Conservation (phyloP, 2,888 invertebrate species). For the Diachrysia chrysitis region DNA sequence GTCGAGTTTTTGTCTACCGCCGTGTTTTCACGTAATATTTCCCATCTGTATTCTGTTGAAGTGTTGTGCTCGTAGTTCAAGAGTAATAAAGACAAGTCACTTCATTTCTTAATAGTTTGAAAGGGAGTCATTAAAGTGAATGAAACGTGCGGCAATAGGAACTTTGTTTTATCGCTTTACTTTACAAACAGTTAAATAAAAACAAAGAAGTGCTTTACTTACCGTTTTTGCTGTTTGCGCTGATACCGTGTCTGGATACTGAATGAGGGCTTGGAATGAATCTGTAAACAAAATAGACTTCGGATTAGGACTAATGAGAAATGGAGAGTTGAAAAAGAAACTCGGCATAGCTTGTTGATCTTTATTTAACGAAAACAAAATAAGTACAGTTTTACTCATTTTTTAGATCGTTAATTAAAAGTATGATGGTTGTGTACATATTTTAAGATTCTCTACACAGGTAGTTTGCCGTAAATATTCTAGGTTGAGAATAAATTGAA, state of each 20-base stretch:
- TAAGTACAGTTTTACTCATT: constrained; percentile 17
- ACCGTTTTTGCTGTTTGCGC: constrained; percentile 99
- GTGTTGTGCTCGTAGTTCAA: constrained; percentile 45
- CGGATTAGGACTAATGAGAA: constrained; percentile 51
- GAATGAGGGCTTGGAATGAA: constrained; percentile 99
- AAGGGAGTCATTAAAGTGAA: constrained; percentile 84
- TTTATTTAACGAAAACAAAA: constrained; percentile 43
- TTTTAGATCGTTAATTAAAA: constrained; percentile 32
- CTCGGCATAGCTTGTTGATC: constrained; percentile 41
- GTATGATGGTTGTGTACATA: neutral
- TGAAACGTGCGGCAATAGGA: constrained; percentile 84
- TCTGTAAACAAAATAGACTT: constrained; percentile 90
- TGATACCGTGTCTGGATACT: constrained; percentile 98
- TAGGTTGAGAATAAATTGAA: too few relatives aligned
- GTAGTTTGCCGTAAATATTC: neutral
- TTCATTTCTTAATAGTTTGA: constrained; percentile 82
- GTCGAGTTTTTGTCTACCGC: constrained; percentile 9
- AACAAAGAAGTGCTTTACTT: constrained; percentile 87
- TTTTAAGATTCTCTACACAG: neutral
- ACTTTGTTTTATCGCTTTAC: constrained; percentile 85
- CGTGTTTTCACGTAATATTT: constrained; percentile 6
- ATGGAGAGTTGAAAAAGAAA: constrained; percentile 48
- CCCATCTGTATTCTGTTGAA: constrained; percentile 12
- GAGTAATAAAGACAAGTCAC: constrained; percentile 69
- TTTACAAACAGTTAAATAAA: constrained; percentile 84